Percentiles rank a stretch among this genome's conserved stretches.
These are phyloP conservation scores for Oscheius sp. DNA, from an alignment of 2,888 invertebrate species.

Conservation along the genomic window DNA sequence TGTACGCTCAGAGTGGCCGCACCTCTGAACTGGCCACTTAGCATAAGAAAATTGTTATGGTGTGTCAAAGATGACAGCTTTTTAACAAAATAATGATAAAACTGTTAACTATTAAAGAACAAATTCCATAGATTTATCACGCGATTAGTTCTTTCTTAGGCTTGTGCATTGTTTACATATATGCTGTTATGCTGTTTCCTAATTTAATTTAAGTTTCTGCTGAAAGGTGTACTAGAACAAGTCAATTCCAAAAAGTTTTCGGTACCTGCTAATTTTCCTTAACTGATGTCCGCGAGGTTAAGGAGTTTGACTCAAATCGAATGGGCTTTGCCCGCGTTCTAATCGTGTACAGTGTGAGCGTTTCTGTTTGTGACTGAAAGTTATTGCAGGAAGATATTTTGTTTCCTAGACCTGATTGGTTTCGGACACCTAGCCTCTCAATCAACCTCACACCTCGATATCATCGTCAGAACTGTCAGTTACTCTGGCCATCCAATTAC, in stretches of 20 bases:
- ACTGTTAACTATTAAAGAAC: no score
- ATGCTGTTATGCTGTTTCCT: no score
- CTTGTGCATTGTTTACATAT: no score
- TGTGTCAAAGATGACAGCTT: background rate
- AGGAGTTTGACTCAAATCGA: constrained; percentile 38
- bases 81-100: no score
- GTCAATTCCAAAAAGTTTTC: no score
- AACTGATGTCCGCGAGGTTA: constrained; percentile 34
- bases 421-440: no score
- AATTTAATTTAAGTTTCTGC: no score
- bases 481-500: constrained; percentile 25
- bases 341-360: constrained; percentile 33
- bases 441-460: constrained; percentile 6
- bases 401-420: no score
- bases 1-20: constrained; percentile 13
- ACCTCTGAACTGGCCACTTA: background rate
- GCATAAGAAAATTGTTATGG: constrained; percentile 29
- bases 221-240: no score
- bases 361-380: constrained; percentile 17
- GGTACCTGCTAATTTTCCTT: no score
- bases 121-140: no score
- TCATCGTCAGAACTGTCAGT: constrained; percentile 17
- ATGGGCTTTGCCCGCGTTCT: constrained; percentile 37
- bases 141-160: no score
- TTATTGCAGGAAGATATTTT: background rate